Evolutionary conservation across 2,888 invertebrate genomes (phyloP), one percentile per base, ranked within the genome.

Genomic region (Spilarctia lutea): DNA sequence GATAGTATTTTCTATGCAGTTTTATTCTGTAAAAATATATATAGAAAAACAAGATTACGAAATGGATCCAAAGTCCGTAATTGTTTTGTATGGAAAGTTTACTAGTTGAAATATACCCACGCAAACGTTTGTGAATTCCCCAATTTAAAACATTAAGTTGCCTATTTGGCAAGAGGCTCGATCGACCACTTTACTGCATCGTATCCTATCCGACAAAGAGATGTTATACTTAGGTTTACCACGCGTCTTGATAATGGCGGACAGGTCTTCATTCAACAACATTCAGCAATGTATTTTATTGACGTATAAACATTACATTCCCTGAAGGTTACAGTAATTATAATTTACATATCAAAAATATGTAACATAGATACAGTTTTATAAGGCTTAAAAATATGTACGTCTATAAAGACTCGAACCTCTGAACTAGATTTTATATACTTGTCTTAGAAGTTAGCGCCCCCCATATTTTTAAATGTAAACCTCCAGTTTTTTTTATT

Each of bases 171-270:
- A 73, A 71, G 60, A 67, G 52, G 67, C 42, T 73, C 73, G 63
- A 73, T 73, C 66, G 27, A 65, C 66, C 48, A 65, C 60, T 84
- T 84, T 81, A 84, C 77, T 79, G 68, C 83, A 79, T 84, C 83
- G 83, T 84, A 81, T 84, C 77, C 77, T 70, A 10, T 66, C 83
- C 84, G 84, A 84, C 83, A 84, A 84, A 84, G 82, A 72, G 76
- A 78, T 63, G 70, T 63, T 60, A 65, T 63, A 65, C n/a, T 70
- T 70, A 42, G 70, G 39, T 45, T 35, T n/a, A 66, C 69, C 45
- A 48, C 4, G 10, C 56, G 30, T 56, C 3, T 8, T 2, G 42
- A 35, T 33, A 52, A 56, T 18, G 18, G 7, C 2, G 66, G 70
- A 70, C n/a, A 45, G 48, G 48, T 73, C 45, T 65, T 11, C 4